These are phyloP conservation scores for Balaenoptera acutorostrata DNA, from an alignment of 2,113 vertebrate genomes.

Conservation along the genomic window DNA sequence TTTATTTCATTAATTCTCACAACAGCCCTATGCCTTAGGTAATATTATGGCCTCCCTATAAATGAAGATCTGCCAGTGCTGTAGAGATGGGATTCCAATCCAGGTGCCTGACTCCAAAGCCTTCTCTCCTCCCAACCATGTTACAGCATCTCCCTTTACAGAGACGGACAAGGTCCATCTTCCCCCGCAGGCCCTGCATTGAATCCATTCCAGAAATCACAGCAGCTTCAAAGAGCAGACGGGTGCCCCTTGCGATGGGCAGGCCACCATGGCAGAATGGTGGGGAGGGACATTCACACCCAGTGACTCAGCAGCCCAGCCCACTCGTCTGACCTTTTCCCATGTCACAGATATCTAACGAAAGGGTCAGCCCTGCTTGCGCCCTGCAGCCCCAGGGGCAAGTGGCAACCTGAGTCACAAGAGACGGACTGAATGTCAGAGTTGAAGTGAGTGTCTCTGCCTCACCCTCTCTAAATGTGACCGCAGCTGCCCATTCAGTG, in stretches of 20 bases:
- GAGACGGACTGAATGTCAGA: conserved; percentile 80
- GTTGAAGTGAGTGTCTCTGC: conserved; percentile 76
- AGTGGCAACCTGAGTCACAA: conserved; percentile 73
- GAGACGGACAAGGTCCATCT: background rate
- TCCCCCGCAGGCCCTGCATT: background rate
- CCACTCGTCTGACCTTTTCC: conserved; percentile 42
- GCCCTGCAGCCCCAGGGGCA: conserved; percentile 54
- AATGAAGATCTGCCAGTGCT: background rate
- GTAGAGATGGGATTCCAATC: background rate
- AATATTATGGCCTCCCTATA: background rate
- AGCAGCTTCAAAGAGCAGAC: background rate
- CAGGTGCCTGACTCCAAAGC: background rate
- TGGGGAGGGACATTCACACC: background rate
- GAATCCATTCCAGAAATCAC: background rate
- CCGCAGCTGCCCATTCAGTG: conserved; percentile 56
- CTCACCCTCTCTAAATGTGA: conserved; percentile 62
- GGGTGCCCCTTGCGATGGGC: background rate
- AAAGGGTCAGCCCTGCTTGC: conserved; percentile 46
- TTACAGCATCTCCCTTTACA: background rate
- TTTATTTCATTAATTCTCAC: background rate
- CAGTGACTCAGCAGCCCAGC: conserved; percentile 55
- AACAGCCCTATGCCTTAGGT: background rate
- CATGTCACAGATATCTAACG: conserved; percentile 53
- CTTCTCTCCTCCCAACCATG: background rate
- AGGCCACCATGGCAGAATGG: background rate